These are phyloP conservation scores for Phyllopteryx taeniolatus DNA, from an alignment of 2,113 vertebrate genomes.

Conservation along the genomic window DNA sequence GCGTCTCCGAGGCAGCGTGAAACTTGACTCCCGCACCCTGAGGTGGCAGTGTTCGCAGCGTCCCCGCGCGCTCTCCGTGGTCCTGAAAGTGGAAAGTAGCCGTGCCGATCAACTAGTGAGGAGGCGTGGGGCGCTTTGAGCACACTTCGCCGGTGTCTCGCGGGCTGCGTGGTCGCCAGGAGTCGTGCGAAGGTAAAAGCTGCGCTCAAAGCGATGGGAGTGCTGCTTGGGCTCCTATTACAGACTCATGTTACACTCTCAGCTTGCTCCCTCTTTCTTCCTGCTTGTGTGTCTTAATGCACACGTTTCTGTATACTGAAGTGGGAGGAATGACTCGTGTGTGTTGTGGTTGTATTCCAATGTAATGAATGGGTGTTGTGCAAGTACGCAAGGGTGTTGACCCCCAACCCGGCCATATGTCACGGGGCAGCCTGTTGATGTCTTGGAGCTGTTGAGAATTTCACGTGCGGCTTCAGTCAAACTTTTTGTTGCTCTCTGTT, in stretches of 20 bases:
- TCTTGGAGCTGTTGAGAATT: neutral
- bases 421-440: conserved; percentile 12
- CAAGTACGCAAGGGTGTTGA: neutral
- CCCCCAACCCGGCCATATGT: neutral
- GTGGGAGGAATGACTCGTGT: neutral
- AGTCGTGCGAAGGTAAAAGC: conserved; percentile 49
- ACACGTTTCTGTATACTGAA: neutral
- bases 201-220: neutral
- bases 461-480: neutral
- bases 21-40: conserved; percentile 36
- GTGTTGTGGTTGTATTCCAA: neutral
- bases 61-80: conserved; percentile 41
- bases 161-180: conserved; percentile 34
- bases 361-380: neutral
- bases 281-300: neutral
- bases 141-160: conserved; percentile 39
- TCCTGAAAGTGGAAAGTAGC: conserved; percentile 46
- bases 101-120: conserved; percentile 59
- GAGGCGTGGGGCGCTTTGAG: conserved; percentile 25
- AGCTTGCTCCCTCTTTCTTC: neutral
- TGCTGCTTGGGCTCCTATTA: neutral
- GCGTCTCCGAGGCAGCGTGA: conserved; percentile 36
- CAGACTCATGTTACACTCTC: neutral
- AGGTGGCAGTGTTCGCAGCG: neutral
- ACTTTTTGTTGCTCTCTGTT: neutral